Evolutionary conservation across 2,888 invertebrate genomes (phyloP), one percentile per base, ranked within the genome.

Genomic region (Altica lythri): DNA sequence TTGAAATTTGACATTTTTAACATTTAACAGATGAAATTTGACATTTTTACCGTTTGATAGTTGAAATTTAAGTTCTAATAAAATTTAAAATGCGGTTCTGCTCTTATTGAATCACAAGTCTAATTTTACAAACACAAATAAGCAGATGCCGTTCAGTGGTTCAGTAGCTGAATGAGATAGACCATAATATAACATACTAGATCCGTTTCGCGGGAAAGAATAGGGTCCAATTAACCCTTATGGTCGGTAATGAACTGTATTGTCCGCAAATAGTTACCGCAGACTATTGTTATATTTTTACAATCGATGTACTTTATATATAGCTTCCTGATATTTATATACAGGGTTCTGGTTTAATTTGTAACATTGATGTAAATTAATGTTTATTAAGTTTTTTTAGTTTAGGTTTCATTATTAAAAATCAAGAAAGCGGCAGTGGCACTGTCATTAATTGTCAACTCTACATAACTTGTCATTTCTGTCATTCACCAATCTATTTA

Each of bases 221-320:
- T 61, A 61, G 59, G 55, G 50, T 47, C 55, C 61, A 59, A 61
- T 61, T 61, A 61, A 61, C 61, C 59, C 57, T 57, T 40, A 51
- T 38, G 38, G 42, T 45, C 48, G 40, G 40, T 59, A 59, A 59
- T 46, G 59, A 54, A 54, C 30, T 19, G 46, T 45, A 60, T 60
- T 58, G 55, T 54, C 51, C 32, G 51, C 52, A 47, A 59, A 56
- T 37, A 29, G 59, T 47, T 53, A 50, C 55, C 53, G 44, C 55
- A 56, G 42, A 40, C 40, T 35, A 35, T 46, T 46, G 46, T 35
- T 16, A 5, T 16, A 22, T 25, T 27, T 37, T 12, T 16, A 30
- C 25, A 35, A 46, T 46, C 46, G 34, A 34, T 10, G 34, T 34
- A 16, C 34, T 34, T 34, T 34, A 34, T n/a, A n/a, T n/a, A n/a